phyloP scores from a whole-genome alignment of 2,797 vertebrate genomes.

The Paratrypauchen microcephalus region DNA sequence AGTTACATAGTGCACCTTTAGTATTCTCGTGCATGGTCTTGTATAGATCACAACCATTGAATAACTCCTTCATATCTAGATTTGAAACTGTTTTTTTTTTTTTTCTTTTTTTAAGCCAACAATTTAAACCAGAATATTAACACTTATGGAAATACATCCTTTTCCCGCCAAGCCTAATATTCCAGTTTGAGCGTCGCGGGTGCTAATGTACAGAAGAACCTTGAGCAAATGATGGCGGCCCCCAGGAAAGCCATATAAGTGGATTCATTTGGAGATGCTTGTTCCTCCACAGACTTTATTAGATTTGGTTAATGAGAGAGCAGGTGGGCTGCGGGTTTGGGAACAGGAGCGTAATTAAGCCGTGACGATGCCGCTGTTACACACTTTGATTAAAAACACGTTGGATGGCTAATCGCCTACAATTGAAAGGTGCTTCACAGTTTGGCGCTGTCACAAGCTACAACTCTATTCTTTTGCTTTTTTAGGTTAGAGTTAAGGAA shows the following conservation, averaged over 20 bases:
- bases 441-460: constrained; percentile 55
- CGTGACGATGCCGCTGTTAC: constrained; percentile 64
- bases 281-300: constrained; percentile 80
- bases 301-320: constrained; percentile 78
- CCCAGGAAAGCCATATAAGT: constrained; percentile 74
- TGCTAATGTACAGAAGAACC: constrained; percentile 67
- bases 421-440: constrained; percentile 67
- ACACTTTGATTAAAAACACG: constrained; percentile 79
- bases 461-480: constrained; percentile 23
- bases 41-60: too few species aligned
- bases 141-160: constrained; percentile 11
- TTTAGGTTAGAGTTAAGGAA: not conserved
- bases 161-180: constrained; percentile 51
- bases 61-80: too few species aligned
- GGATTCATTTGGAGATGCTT: constrained; percentile 79
- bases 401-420: constrained; percentile 72
- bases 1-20: too few species aligned
- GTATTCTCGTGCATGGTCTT: too few species aligned
- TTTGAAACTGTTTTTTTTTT: not conserved
- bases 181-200: constrained; percentile 54
- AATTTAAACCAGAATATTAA: not conserved
- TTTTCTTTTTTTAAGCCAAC: not conserved
- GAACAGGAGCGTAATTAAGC: constrained; percentile 78
- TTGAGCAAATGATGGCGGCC: constrained; percentile 55
- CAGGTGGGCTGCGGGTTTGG: constrained; percentile 69